Conservation (phyloP, 23 tunicate genomes). For the Styela plicata region DNA sequence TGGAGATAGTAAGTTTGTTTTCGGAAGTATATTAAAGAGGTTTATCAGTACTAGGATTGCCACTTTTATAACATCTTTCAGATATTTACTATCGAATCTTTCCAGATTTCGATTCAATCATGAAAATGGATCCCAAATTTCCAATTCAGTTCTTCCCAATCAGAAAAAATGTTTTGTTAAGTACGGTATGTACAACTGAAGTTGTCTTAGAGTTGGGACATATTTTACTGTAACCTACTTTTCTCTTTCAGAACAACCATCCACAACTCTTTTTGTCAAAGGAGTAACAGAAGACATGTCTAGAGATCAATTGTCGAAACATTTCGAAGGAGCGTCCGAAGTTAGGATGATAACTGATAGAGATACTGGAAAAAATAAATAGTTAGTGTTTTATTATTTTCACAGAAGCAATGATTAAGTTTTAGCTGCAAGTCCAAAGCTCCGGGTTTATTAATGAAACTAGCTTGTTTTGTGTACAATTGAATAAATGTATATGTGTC, state of each 20-base stretch:
- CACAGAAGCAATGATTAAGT: neutral
- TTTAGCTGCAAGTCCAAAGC: neutral
- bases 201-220: no score
- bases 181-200: no score
- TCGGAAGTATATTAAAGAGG: neutral
- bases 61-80: no score
- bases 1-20: neutral
- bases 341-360: constrained; percentile 65
- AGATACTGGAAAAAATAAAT: constrained; percentile 75
- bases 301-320: constrained; percentile 24
- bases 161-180: no score
- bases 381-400: constrained; percentile 32
- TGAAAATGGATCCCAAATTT: no score
- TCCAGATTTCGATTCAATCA: no score
- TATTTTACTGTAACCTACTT: neutral
- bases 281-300: constrained; percentile 82
- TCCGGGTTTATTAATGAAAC: no score
- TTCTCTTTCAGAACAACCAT: constrained; percentile 41
- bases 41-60: neutral
- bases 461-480: neutral
- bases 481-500: neutral
- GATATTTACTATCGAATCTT: no score
- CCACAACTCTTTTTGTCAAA: constrained; percentile 70
- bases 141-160: no score
- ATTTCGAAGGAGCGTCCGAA: constrained; percentile 72